These are phyloP conservation scores for Trichomalopsis sarcophagae DNA, from an alignment of 1,140 invertebrate species.

Conservation along the genomic window DNA sequence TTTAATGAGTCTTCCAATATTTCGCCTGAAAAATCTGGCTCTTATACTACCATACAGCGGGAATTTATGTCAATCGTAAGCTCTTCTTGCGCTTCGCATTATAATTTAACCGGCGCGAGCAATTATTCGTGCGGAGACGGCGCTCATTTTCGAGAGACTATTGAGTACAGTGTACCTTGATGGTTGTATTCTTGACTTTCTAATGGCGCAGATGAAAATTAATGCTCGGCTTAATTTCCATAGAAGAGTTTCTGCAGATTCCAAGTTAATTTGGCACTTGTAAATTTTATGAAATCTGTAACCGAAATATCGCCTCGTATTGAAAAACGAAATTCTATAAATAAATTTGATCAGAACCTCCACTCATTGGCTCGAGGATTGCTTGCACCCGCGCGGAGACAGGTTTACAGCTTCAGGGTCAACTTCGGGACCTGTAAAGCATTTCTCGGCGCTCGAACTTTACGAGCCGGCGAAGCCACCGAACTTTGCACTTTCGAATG, in stretches of 20 bases:
- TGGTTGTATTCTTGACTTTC: slow-evolving; percentile 18
- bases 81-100: slow-evolving; percentile 20
- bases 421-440: slow-evolving; percentile 1
- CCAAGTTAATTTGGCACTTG: no score
- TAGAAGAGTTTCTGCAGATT: no score
- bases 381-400: not conserved
- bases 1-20: slow-evolving; percentile 1
- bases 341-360: slow-evolving; percentile 27
- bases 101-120: not conserved
- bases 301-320: no score
- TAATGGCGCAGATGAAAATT: not conserved
- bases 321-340: not conserved
- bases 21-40: not conserved
- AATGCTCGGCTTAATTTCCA: not conserved
- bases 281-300: no score
- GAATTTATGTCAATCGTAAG: slow-evolving; percentile 37
- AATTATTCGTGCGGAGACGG: slow-evolving; percentile 8
- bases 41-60: not conserved
- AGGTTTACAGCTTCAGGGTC: slow-evolving; percentile 35
- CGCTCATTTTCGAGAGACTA: not conserved
- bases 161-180: not conserved
- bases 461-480: slow-evolving; percentile 28
- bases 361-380: not conserved
- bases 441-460: slow-evolving; percentile 4
- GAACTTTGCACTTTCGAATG: slow-evolving; percentile 45